A percentile compares a stretch with the other conserved stretches of the same genome.
Conservation (phyloP, 2,113 vertebrate genomes). For the Actinemys pallida region DNA sequence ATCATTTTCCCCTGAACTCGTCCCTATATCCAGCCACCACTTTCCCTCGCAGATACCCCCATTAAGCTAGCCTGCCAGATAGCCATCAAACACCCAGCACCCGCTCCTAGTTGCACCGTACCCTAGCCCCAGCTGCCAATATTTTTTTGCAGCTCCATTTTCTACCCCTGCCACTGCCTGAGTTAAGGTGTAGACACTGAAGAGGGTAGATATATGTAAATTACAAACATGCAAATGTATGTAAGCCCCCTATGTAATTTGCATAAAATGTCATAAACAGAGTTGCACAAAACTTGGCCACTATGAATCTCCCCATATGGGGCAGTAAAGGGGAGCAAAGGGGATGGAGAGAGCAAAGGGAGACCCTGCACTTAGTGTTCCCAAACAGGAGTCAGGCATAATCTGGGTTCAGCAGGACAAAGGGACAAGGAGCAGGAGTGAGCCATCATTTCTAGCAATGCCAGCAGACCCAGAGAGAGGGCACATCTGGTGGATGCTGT, state of each 20-base stretch:
- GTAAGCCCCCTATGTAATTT: neutral
- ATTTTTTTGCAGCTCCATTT: neutral
- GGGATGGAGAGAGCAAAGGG: neutral
- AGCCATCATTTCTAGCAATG: neutral
- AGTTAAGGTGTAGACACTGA: neutral
- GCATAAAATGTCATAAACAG: rapidly evolving
- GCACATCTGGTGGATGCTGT: neutral
- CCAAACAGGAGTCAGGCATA: rapidly evolving
- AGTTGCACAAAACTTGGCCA: neutral
- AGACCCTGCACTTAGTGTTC: neutral
- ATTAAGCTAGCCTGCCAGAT: neutral
- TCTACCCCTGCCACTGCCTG: neutral
- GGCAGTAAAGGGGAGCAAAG: rapidly evolving
- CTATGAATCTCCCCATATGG: rapidly evolving
- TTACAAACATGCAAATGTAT: neutral
- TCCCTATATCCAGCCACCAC: neutral
- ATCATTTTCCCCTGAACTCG: neutral
- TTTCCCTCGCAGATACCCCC: neutral
- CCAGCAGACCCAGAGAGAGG: neutral
- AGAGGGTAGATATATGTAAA: neutral
- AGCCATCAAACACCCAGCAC: neutral
- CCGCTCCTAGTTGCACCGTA: neutral
- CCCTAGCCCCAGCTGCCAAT: neutral
- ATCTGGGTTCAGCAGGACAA: neutral
- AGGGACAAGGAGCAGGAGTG: neutral